Base-by-base conservation (phyloP, 1,140 invertebrate species). In the Bradynema listronoti region DNA sequence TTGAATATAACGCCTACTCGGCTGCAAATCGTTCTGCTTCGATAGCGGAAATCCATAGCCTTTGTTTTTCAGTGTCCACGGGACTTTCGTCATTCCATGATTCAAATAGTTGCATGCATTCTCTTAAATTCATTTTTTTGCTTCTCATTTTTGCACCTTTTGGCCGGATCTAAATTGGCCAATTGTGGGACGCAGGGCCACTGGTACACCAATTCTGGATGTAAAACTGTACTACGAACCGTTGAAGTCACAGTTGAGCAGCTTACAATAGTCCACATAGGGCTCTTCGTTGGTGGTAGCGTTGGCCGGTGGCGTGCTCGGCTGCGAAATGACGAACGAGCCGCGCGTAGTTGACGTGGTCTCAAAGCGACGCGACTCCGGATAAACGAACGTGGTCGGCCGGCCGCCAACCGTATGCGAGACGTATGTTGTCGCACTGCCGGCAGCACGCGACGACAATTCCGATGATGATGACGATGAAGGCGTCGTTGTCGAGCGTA, bases 41-140 rank as follows among this genome's bases (percentile, higher is more conserved):
- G 54, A 59, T 6, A 68, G 25, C 14, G 66, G 66, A 56, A 73
- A 68, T 1, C 66, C 66, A 41, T 68, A 68, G 19, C 69, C 71
- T 43, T 60, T 69, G 29, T 66, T 78, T 29, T 75, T 39, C 51
- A 75, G 43, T 14, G 72, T 75, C 72, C 72, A 75, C 24, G 72
- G 72, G 19, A 78, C 75, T 47, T 75, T 75, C 22, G 72, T 75
- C 7, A 75, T 52, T 0, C 72, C 72, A 41, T 75, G 72, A 45
- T 75, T 75, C 9, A 75, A 49, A 41, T 75, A 75, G 36, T 77
- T 69, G 56, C 72, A 75, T 9, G 72, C 72, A 50, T 76, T 78
- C n/a, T 78, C 71, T 71, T 41, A 24, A 71, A 34, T 39, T 25
- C 9, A n/a, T 16, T 34, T 58, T 39, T 47, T 2, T 9, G 27